Evolutionary conservation across 2,888 invertebrate species (phyloP), one percentile per base, ranked within the genome.

Genomic region (Atethmia centrago): DNA sequence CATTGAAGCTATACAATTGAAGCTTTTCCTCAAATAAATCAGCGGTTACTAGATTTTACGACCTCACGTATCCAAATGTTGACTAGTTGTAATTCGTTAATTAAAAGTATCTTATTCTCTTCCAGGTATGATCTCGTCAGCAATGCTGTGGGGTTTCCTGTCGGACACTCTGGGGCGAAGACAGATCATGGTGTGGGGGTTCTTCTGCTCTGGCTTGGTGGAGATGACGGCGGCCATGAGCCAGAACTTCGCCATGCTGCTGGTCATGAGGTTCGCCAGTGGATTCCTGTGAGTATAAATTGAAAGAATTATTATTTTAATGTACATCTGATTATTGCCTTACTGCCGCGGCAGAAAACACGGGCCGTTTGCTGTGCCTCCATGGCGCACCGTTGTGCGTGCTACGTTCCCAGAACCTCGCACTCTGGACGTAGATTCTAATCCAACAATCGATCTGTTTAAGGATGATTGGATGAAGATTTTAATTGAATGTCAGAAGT

Each of bases 71-170:
- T 40, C 40, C 9, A 40, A 40, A 40, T 40, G 8, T 40, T 5
- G 40, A 40, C 40, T 40, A 40, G 8, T 40, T 40, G 40, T 9
- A 40, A 40, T 40, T 40, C 25, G 53, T 28, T 16, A 53, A 53
- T 8, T 16, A 25, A 12, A 25, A n/a, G n/a, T 25, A 47, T 47
- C 2, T 0, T 42, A 10, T 31, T 14, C n/a, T 65, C 10, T 71
- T 88, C 1, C 89, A 98, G 98, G 98, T 36, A 98, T 98, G 98
- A 97, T 98, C 83, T 95, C 97, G 0, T 98, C 98, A 55, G 97
- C 98, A 0, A 96, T 98, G 90, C 80, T 98, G 5, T 98, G 98
- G 98, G 98, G 98, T 0, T 98, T 97, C 89, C 91, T 98, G 10
- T 97, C 98, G 0, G 98, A 98, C 89, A 97, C 97, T 0, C 95